phyloP scores from a whole-genome alignment of 2,888 invertebrate genomes.

The Esperia sulphurella region DNA sequence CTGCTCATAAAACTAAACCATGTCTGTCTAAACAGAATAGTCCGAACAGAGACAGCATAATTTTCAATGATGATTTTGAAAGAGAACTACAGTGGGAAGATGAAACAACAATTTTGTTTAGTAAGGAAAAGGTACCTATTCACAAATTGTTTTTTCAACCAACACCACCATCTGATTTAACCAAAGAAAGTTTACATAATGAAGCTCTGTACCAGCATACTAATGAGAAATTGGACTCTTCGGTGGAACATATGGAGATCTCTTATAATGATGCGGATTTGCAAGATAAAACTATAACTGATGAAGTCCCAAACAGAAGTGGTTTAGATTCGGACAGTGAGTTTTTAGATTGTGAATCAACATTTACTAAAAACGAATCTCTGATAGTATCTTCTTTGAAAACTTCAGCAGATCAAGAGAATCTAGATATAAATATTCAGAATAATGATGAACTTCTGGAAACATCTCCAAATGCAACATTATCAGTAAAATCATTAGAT shows the following conservation, averaged over 20 bases:
- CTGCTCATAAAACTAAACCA: slow-evolving; percentile 38
- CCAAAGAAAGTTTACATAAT: background rate
- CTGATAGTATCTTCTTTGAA: slow-evolving; percentile 6
- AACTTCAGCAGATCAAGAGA: background rate
- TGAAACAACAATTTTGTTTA: slow-evolving; percentile 61
- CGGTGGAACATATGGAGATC: slow-evolving; percentile 62
- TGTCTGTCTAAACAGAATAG: slow-evolving; percentile 48
- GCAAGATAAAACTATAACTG: slow-evolving; percentile 32
- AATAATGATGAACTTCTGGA: background rate
- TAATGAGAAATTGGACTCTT: slow-evolving; percentile 31
- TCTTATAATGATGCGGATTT: slow-evolving; percentile 44
- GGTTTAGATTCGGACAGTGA: slow-evolving; percentile 57
- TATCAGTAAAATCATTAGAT: slow-evolving; percentile 3
- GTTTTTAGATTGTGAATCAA: slow-evolving; percentile 69
- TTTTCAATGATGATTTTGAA: slow-evolving; percentile 65
- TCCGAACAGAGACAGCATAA: slow-evolving; percentile 59
- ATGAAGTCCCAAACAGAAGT: slow-evolving; percentile 19
- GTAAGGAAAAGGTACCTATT: slow-evolving; percentile 60
- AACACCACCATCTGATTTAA: background rate
- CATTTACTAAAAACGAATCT: slow-evolving; percentile 49
- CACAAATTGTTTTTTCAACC: slow-evolving; percentile 35
- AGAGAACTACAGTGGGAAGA: slow-evolving; percentile 67
- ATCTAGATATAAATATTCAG: background rate
- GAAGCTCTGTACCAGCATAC: slow-evolving; percentile 9
- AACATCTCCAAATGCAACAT: background rate